Conservation (phyloP, 2,888 invertebrate genomes). For the Leptura quadrifasciata region DNA sequence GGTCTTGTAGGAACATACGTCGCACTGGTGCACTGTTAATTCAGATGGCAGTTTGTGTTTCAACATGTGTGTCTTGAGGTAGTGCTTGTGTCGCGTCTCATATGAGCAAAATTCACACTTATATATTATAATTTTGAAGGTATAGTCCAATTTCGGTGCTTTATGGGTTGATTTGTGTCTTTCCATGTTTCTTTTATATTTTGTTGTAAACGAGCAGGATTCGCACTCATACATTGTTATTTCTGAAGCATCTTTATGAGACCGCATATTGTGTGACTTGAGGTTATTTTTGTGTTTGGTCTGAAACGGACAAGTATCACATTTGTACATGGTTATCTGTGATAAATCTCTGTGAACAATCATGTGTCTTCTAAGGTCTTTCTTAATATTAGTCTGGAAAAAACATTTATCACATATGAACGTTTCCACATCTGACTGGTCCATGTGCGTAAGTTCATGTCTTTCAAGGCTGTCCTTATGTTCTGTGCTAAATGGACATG, state of each 20-base stretch:
- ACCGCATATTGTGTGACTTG: not conserved
- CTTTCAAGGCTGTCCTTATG: not conserved
- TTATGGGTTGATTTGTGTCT: too few species aligned
- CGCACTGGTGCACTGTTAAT: not conserved
- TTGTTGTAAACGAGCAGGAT: too few species aligned
- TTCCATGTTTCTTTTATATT: too few species aligned
- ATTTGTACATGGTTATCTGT: too few species aligned
- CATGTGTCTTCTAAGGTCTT: not conserved
- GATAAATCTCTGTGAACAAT: too few species aligned
- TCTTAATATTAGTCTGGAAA: not conserved
- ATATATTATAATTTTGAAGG: too few species aligned
- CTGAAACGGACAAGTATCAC: not conserved
- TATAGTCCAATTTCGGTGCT: too few species aligned
- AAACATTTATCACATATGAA: not conserved
- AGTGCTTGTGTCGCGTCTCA: not conserved
- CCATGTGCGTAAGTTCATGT: not conserved
- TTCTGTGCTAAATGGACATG: not conserved
- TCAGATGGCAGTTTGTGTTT: not conserved
- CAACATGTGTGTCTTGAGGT: conserved; percentile 10
- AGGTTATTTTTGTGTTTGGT: not conserved
- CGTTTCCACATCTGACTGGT: not conserved
- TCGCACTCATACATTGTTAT: not conserved
- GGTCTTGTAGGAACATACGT: not conserved
- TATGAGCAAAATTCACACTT: not conserved
- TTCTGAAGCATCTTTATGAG: not conserved